Base-by-base conservation (phyloP, 2,888 invertebrate genomes). In the Ferrisia virgata region DNA sequence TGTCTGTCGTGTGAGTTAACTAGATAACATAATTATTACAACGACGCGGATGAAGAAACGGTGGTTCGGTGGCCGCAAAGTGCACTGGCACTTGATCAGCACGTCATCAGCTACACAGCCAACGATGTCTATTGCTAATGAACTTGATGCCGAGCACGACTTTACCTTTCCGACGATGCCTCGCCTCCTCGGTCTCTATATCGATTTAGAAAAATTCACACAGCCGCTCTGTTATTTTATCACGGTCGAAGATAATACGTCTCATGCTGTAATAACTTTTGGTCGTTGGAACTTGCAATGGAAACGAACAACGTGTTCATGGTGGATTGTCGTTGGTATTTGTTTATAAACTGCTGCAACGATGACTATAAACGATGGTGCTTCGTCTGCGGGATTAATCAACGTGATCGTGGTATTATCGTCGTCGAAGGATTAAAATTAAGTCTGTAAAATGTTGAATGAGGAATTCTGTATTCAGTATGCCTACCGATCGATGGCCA, bases 11-110 rank as follows among this genome's bases (percentile, higher is more conserved):
- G 58, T 25, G 58, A 13, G 58, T 64, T 25, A 64, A 64, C 58
- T 64, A 64, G 58, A 64, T 64, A 64, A 64, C 28, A 25, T 64
- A 64, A 64, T 64, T 64, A 64, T 64, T 25, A 64, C n/a, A n/a
- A n/a, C n/a, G n/a, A n/a, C 58, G 58, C 58, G 58, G 22, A 47
- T 9, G 5, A 8, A 36, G 36, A 4, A 36, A 8, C 36, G 36
- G 8, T 4, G 13, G 15, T 15, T 2, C 11, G 13, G 11, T 11
- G 40, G 40, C 2, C 11, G 11, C 2, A 5, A 25, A 64, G 28
- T 2, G 28, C 22, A 1, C 58, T 1, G 58, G 58, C 28, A 64
- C 58, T 64, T 64, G 58, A 64, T 64, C 58, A 25, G 25, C 58
- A 64, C 58, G 28, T 25, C 58, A 64, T 64, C 58, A 25, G 25